phyloP scores from a whole-genome alignment of 2,113 vertebrate genomes.

The Donacobius atricapilla region DNA sequence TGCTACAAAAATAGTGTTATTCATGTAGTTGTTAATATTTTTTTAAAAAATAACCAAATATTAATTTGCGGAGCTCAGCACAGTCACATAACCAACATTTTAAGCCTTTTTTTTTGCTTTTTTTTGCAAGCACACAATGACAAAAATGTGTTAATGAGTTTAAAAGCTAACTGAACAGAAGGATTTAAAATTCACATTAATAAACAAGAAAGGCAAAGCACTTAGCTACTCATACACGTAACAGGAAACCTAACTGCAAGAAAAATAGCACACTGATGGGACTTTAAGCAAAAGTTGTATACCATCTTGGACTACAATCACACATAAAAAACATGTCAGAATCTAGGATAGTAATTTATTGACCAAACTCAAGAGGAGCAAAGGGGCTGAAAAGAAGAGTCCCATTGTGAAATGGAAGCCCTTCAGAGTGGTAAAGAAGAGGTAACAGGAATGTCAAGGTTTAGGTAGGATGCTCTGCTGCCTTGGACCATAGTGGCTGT shows the following conservation, averaged over 20 bases:
- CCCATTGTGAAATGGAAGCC: not conserved
- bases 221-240: not conserved
- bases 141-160: not conserved
- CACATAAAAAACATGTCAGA: not conserved
- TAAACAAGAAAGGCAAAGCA: not conserved
- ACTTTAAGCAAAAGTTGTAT: not conserved
- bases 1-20: not conserved
- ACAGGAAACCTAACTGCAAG: not conserved
- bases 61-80: not conserved
- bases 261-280: not conserved
- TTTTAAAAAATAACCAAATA: not conserved
- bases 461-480: not conserved
- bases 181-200: not conserved
- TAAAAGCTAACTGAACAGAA: not conserved
- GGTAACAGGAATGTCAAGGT: fast-evolving
- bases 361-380: not conserved
- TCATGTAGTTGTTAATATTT: not conserved
- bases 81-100: not conserved
- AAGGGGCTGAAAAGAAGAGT: not conserved
- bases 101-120: no score
- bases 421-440: not conserved
- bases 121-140: not conserved
- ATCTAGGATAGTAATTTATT: not conserved
- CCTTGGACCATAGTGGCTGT: not conserved
- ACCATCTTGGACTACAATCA: not conserved